phyloP scores from a whole-genome alignment of 2,113 vertebrate genomes.

The Osmerus mordax region DNA sequence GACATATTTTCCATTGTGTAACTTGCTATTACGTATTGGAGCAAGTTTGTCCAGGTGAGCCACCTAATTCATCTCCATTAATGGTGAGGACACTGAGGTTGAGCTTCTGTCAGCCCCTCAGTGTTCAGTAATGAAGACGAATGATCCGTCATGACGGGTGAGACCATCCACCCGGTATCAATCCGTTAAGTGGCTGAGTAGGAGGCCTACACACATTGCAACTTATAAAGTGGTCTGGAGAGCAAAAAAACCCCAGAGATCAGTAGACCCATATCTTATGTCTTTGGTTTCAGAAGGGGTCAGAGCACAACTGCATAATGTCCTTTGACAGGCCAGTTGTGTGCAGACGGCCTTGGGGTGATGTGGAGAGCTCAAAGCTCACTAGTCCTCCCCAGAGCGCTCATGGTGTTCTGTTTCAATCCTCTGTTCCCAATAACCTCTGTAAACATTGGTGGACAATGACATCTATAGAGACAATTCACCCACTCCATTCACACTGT shows the following conservation, averaged over 20 bases:
- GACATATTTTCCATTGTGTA: not conserved
- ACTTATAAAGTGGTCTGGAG: not conserved
- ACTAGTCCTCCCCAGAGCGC: not conserved
- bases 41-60: constrained; percentile 21
- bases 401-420: constrained; percentile 33
- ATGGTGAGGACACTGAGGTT: constrained; percentile 59
- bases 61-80: constrained; percentile 56
- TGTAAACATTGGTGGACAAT: constrained; percentile 24
- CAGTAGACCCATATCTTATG: not conserved
- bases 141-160: constrained; percentile 65
- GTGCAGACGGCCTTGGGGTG: not conserved
- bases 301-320: constrained; percentile 40
- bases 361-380: not conserved
- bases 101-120: constrained; percentile 43
- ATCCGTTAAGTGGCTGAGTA: constrained; percentile 43
- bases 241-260: not conserved
- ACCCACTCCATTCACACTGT: not conserved
- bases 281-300: not conserved
- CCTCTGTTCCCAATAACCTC: constrained; percentile 19
- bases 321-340: constrained; percentile 18
- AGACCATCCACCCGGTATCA: constrained; percentile 61
- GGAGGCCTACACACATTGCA: constrained; percentile 57
- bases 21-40: not conserved
- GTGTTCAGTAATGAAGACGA: constrained; percentile 68
- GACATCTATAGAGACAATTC: constrained; percentile 18